phyloP scores from a whole-genome alignment of 2,888 invertebrate species.

The Protophormia terraenovae region DNA sequence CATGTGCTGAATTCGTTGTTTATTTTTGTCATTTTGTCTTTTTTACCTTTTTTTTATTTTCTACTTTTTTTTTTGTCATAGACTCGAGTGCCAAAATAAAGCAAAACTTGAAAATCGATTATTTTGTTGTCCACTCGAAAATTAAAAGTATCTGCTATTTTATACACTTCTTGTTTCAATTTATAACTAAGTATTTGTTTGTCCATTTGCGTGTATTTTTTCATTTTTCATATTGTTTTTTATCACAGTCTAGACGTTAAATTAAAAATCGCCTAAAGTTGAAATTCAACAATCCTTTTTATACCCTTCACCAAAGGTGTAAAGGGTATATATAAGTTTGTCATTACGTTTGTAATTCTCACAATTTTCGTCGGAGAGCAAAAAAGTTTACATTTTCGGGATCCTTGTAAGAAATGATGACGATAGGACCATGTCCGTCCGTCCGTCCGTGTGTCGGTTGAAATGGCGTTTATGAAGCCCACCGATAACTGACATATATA shows the following conservation, averaged over 20 bases:
- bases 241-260: constrained; percentile 59
- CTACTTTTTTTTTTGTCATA: background rate
- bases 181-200: constrained; percentile 17
- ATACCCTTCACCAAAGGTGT: too few species aligned
- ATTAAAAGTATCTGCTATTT: constrained; percentile 15
- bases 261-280: constrained; percentile 63
- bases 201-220: constrained; percentile 1
- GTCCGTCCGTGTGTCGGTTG: too few species aligned
- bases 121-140: constrained; percentile 50
- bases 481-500: too few species aligned
- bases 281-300: constrained; percentile 45
- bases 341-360: too few species aligned
- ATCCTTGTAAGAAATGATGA: too few species aligned
- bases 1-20: background rate
- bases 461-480: too few species aligned
- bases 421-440: too few species aligned
- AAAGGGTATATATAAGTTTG: too few species aligned
- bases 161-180: constrained; percentile 11
- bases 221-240: constrained; percentile 20
- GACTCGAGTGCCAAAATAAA: background rate
- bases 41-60: constrained; percentile 2
- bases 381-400: too few species aligned
- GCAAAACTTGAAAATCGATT: constrained; percentile 51
- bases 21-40: background rate
- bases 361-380: too few species aligned